Evolutionary conservation across 1,140 invertebrate genomes (phyloP), one percentile per base, ranked within the genome.

Genomic region (Rhynchophorus ferrugineus): DNA sequence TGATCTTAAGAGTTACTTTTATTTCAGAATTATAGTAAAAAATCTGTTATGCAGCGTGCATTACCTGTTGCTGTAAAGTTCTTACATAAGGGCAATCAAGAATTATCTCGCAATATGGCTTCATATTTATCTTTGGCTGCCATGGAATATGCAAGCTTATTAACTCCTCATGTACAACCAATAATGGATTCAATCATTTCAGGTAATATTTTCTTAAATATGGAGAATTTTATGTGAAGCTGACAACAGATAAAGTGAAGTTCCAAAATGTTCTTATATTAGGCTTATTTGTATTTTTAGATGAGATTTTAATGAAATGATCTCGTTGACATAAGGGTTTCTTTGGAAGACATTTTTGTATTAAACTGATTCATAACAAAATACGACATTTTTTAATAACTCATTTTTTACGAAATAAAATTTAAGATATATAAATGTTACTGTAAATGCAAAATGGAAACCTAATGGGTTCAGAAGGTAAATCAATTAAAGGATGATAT

Each of bases 111-210:
- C 34, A 93, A 91, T 71, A 85, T 95, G 72, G 89, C 91, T 41
- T 87, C 89, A 43, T 95, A 96, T 71, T 73, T 96, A 11, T 92
- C 89, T 1, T 71, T 96, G 49, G 91, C 90, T n/a, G 91, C 91
- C 39, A 90, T 93, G 42, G 88, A 94, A 64, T 89, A 93, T 72
- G 85, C 90, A 18, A 80, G 83, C 52, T 70, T 94, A 52, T 70
- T 96, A 13, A 87, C 89, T 51, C 79, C 85, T 42, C 88, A 94
- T 73, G 84, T 92, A 45, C 83, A 92, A 53, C 83, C 88, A 3
- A 91, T 95, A 36, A 88, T 95, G 70, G 84, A 88, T 64, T 91
- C 87, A 51, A 87, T 94, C 46, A 83, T 92, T 61, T 82, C 86
- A 65, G 89, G 87, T 87, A 67, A 29, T 29, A 29, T 29, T 29